These are phyloP conservation scores for Drosophila erecta DNA, from an alignment of 1,140 invertebrate species.

Conservation along the genomic window DNA sequence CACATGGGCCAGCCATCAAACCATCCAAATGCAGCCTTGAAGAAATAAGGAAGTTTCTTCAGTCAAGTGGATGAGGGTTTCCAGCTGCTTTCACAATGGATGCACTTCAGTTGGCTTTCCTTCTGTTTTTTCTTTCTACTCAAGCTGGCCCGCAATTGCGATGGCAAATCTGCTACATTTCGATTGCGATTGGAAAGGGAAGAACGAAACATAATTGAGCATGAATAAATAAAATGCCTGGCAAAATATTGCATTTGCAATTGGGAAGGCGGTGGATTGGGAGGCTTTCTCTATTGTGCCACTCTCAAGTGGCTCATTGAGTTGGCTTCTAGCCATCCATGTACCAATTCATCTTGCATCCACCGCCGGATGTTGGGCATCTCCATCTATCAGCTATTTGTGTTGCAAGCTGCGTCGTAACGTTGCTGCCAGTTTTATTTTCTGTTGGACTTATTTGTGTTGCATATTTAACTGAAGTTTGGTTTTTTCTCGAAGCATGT, in stretches of 20 bases:
- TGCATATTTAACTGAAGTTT: slow-evolving; percentile 47
- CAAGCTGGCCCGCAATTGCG: slow-evolving; percentile 19
- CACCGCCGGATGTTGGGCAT: slow-evolving; percentile 42
- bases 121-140: slow-evolving; percentile 2
- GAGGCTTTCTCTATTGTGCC: slow-evolving; percentile 24
- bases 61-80: slow-evolving; percentile 47
- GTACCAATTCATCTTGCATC: slow-evolving; percentile 18
- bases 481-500: slow-evolving; percentile 3
- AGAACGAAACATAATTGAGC: slow-evolving; percentile 62
- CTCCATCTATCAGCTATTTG: slow-evolving; percentile 44
- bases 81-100: slow-evolving; percentile 60
- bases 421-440: slow-evolving; percentile 2
- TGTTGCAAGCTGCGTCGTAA: slow-evolving; percentile 30
- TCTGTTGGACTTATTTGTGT: slow-evolving; percentile 24
- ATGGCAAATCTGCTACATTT: slow-evolving; percentile 38
- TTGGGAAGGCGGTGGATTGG: slow-evolving; percentile 8
- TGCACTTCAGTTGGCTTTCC: slow-evolving; percentile 48
- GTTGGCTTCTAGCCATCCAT: slow-evolving; percentile 18
- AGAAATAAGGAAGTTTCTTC: slow-evolving; percentile 48
- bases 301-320: slow-evolving; percentile 60
- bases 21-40: slow-evolving; percentile 56
- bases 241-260: slow-evolving; percentile 55
- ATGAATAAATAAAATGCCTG: slow-evolving; percentile 57
- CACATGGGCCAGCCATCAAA: slow-evolving; percentile 42
- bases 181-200: slow-evolving; percentile 31